Evolutionary conservation across 2,888 invertebrate species (phyloP), one percentile per base, ranked within the genome.

Genomic region (Iselma pallidipennis): DNA sequence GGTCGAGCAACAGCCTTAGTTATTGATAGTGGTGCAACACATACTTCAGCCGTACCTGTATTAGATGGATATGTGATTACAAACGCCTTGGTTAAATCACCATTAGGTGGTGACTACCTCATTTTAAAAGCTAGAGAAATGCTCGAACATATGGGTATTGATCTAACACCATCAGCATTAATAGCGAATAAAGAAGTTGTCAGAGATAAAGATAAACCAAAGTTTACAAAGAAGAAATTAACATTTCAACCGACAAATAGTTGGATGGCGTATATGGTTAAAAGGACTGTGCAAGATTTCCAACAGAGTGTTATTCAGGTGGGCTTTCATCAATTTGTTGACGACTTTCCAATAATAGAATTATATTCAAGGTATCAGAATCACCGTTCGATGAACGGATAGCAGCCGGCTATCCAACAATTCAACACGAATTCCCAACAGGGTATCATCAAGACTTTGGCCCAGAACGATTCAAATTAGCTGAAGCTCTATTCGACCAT

Each of bases 371-470:
- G 85, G 91, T 98, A 12, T 90, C 94, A 12, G 98, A 99, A 81
- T 87, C 89, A 45, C 92, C 94, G 0, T 98, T 91, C 78, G 98
- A 98, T 71, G 94, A 96, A 78, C 88, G 95, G 65, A 86, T 89
- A 5, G 94, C 92, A 0, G 88, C 91, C 0, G 88, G 90, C 49
- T 91, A 96, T 74, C 98, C 98, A 0, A 90, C 93, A n/a, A 89
- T 91, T 7, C 95, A 95, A 80, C 97, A 98, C 81, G 98, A 98
- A 84, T 98, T 99, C 84, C 98, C 99, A 0, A 95, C 94, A 70
- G 99, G 99, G 0, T 98, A 94, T 82, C 96, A 96, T 81, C 93
- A 95, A 85, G 98, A 99, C 81, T 98, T 98, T 81, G 92, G 94
- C 14, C 88, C 91, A 0, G 98, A 99, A 82, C 83, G 98, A 68